phyloP scores from a whole-genome alignment of 2,113 vertebrate genomes.

The Solenodon paradoxus region DNA sequence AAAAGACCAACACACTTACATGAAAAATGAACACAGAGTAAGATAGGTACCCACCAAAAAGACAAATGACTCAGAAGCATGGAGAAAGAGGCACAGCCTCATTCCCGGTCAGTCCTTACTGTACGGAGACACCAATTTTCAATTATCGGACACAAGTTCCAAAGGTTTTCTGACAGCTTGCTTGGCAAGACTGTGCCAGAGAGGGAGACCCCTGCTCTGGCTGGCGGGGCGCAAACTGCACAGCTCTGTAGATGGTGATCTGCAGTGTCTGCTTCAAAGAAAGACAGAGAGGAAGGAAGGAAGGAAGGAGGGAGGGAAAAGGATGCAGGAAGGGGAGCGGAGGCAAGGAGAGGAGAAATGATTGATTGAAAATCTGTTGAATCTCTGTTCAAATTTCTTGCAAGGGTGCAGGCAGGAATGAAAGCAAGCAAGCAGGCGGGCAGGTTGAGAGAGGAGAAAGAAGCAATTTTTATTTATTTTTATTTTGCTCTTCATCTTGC shows the following conservation, averaged over 20 bases:
- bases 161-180: too few relatives aligned
- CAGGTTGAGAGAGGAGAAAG: too few relatives aligned
- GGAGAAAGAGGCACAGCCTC: neutral
- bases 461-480: too few relatives aligned
- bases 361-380: neutral
- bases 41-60: neutral
- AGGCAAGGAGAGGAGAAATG: neutral
- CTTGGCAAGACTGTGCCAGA: rapidly evolving
- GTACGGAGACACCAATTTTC: neutral
- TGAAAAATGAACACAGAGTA: neutral
- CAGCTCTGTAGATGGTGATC: rapidly evolving
- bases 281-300: neutral
- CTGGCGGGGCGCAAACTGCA: rapidly evolving
- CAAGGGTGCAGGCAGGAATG: too few relatives aligned
- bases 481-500: too few relatives aligned
- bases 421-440: too few relatives aligned
- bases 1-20: neutral
- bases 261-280: neutral
- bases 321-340: rapidly evolving
- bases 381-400: neutral
- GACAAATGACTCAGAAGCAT: neutral
- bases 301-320: too few relatives aligned
- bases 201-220: rapidly evolving
- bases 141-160: neutral
- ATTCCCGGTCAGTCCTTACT: neutral